Evolutionary conservation across 1,140 invertebrate genomes (phyloP).

Genomic region (Ctenoplectra terminalis): DNA sequence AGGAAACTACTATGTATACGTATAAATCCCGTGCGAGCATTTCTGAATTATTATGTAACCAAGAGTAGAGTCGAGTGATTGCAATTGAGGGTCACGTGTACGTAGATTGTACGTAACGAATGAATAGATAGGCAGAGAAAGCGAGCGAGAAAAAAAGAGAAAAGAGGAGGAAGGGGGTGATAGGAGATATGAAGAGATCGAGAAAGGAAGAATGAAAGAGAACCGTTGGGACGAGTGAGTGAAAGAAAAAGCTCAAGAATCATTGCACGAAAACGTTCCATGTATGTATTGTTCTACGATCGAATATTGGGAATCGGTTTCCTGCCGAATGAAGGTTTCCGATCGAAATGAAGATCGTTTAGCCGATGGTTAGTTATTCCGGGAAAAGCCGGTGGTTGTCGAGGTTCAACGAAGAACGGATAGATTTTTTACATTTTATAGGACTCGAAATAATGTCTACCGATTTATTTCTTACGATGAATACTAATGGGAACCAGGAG

Average conservation of each 20-base stretch:
- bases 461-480: no score
- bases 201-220: not conserved
- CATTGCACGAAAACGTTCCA: not conserved
- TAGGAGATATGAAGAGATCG: no score
- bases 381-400: no score
- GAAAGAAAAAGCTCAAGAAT: not conserved
- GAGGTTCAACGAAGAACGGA: no score
- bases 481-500: no score
- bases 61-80: conserved; percentile 64
- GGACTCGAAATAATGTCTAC: no score
- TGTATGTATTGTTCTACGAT: no score
- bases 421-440: no score
- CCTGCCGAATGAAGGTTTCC: no score
- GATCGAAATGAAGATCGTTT: no score
- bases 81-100: conserved; percentile 66
- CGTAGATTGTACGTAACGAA: not conserved
- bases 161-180: not conserved
- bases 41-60: conserved; percentile 72
- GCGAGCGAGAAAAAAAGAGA: not conserved
- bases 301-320: not conserved
- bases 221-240: not conserved
- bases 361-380: no score
- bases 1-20: not conserved
- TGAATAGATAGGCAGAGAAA: conserved; percentile 1
- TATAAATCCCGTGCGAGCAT: conserved; percentile 25